These are phyloP conservation scores for Drosophila insularis DNA, from an alignment of 1,140 invertebrate species.

Conservation along the genomic window DNA sequence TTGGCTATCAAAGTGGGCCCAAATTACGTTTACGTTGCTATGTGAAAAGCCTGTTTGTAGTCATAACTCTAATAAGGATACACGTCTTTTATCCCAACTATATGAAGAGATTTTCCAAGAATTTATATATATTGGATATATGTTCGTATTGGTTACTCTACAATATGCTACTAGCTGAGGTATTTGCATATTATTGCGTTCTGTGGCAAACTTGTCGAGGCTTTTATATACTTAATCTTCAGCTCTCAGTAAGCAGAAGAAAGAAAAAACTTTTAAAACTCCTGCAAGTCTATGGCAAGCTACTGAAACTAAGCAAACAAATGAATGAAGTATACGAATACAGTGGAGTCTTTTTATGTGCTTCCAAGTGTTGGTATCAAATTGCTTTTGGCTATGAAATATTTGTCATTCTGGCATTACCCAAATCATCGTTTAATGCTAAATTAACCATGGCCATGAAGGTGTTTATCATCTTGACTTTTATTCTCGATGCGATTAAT, in stretches of 20 bases:
- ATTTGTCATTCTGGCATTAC: constrained; percentile 31
- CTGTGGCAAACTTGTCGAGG: constrained; percentile 39
- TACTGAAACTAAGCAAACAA: background rate
- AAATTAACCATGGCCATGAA: constrained; percentile 21
- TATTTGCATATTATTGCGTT: constrained; percentile 26
- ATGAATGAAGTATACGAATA: constrained; percentile 9
- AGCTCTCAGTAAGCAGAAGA: background rate
- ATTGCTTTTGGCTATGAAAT: constrained; percentile 47
- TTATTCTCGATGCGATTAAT: constrained; percentile 37
- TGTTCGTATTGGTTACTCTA: constrained; percentile 26
- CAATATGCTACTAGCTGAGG: constrained; percentile 37
- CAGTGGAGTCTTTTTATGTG: constrained; percentile 11
- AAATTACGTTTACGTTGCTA: background rate
- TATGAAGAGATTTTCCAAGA: background rate
- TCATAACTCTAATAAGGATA: constrained; percentile 26
- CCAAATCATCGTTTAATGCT: background rate
- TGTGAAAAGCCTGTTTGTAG: constrained; percentile 19
- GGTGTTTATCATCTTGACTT: constrained; percentile 31
- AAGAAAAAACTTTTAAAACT: background rate
- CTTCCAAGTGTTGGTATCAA: constrained; percentile 47
- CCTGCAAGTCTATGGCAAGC: constrained; percentile 17
- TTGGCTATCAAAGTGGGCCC: background rate
- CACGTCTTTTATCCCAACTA: constrained; percentile 37
- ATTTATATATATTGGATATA: constrained; percentile 6
- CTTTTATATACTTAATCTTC: constrained; percentile 27